Evolutionary conservation across 1,140 invertebrate genomes (phyloP), one percentile per base, ranked within the genome.

Genomic region (Drosophila nikananu): DNA sequence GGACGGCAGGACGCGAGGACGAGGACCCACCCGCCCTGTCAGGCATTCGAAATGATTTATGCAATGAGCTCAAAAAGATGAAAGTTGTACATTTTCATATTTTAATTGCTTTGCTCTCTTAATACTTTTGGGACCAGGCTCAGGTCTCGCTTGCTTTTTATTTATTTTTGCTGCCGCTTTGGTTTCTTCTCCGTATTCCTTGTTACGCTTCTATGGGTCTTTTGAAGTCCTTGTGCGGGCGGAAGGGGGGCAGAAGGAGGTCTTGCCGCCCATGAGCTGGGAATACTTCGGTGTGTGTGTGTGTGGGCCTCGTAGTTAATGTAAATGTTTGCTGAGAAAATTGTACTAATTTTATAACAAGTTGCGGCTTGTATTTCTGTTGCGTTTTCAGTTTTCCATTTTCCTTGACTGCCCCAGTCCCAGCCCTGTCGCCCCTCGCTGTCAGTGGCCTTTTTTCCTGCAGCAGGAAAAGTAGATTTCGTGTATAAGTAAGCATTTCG

Each of bases 71-170:
- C 86, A 90, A 86, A 90, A 90, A 90, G 86, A 90, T 90, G 86
- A 90, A 90, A 90, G 86, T 90, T 90, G 86, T 90, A 90, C 86
- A 90, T 90, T 90, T 90, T 90, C 86, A 90, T 90, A 90, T 90
- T 90, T 90, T 90, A 90, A 90, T 90, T 90, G 86, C 86, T 90
- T 90, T 90, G 86, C 86, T 90, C 86, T 90, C 86, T 90, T 90
- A 90, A 90, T 90, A 86, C 86, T 90, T 90, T 90, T 90, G 86
- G 86, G 86, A 90, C 86, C 81, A 74, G 42, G 74, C 61, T 55
- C 72, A 71, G 63, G 61, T 44, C 51, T 67, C 60, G 61, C 72
- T 65, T 80, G 73, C 71, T 65, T 68, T 74, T 71, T 71, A 58
- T 60, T 65, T 64, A 65, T 54, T 66, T 73, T 68, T 70, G 44